Conservation (phyloP, 1,140 invertebrate genomes). For the Scaptomyza pallida region DNA sequence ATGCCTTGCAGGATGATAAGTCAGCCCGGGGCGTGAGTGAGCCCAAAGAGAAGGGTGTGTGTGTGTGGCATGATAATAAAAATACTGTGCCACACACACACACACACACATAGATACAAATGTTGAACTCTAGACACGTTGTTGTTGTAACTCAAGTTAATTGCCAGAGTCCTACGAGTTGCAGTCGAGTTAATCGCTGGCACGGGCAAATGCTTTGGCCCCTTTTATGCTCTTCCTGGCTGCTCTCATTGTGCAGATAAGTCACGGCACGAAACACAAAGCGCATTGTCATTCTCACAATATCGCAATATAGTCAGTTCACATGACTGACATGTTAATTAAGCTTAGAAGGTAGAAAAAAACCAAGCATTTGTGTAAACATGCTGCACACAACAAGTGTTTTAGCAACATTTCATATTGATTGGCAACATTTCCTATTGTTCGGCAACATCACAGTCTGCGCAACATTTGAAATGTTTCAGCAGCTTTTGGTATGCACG, state of each 20-base stretch:
- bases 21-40: slow-evolving; percentile 11
- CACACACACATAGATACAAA: not conserved
- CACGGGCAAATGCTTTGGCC: slow-evolving; percentile 28
- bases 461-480: slow-evolving; percentile 14
- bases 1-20: slow-evolving; percentile 20
- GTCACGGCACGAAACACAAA: slow-evolving; percentile 40
- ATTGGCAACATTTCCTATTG: not conserved
- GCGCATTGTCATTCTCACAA: slow-evolving; percentile 30
- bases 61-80: slow-evolving; percentile 54
- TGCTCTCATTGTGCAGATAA: slow-evolving; percentile 47
- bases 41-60: not conserved
- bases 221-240: slow-evolving; percentile 35
- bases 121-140: slow-evolving; percentile 49
- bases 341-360: slow-evolving; percentile 37
- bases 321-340: slow-evolving; percentile 67
- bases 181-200: slow-evolving; percentile 60
- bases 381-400: slow-evolving; percentile 72
- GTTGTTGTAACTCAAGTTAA: slow-evolving; percentile 55
- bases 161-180: slow-evolving; percentile 51
- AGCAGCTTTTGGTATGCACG: no score
- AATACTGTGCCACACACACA: slow-evolving; percentile 12
- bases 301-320: slow-evolving; percentile 18
- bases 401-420: slow-evolving; percentile 28
- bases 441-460: not conserved
- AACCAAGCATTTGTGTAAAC: slow-evolving; percentile 28